Conservation (phyloP, 2,888 invertebrate species). For the Clitarchus hookeri region DNA sequence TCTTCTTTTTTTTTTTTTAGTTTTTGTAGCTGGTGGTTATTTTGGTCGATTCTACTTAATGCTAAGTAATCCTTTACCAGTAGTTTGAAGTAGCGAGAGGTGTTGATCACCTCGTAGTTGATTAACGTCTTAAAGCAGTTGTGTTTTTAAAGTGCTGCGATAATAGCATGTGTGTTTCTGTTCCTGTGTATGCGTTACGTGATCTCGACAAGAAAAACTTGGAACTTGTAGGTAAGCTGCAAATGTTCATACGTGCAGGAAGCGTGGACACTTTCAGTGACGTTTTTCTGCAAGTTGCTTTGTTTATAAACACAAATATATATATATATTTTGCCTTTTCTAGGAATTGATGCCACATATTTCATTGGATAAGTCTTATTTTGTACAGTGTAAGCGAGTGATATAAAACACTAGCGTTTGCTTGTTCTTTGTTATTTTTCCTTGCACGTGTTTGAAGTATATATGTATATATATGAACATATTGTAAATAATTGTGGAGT, state of each 20-base stretch:
- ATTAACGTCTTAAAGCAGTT: not conserved
- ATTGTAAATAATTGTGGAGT: not conserved
- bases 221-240: not conserved
- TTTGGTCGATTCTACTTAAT: conserved; percentile 4
- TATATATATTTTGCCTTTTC: conserved; percentile 3
- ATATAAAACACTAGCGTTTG: not conserved
- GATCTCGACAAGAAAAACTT: not conserved
- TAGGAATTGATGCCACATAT: conserved; percentile 6
- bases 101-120: not conserved
- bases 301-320: conserved; percentile 3
- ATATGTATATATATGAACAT: conserved; percentile 16
- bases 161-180: not conserved
- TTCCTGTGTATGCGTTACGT: conserved; percentile 9
- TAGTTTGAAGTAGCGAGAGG: not conserved
- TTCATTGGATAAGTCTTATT: conserved; percentile 5
- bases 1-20: not conserved
- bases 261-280: not conserved
- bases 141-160: not conserved
- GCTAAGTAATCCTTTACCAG: not conserved
- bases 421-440: conserved; percentile 16
- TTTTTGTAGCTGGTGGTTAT: not conserved
- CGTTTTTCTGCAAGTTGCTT: not conserved
- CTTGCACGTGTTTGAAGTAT: conserved; percentile 15
- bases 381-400: not conserved
- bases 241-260: not conserved